Percentiles rank a stretch among this genome's conserved stretches.
Evolutionary conservation across 2,888 invertebrate genomes (phyloP).

Genomic region (Caprella mutica): DNA sequence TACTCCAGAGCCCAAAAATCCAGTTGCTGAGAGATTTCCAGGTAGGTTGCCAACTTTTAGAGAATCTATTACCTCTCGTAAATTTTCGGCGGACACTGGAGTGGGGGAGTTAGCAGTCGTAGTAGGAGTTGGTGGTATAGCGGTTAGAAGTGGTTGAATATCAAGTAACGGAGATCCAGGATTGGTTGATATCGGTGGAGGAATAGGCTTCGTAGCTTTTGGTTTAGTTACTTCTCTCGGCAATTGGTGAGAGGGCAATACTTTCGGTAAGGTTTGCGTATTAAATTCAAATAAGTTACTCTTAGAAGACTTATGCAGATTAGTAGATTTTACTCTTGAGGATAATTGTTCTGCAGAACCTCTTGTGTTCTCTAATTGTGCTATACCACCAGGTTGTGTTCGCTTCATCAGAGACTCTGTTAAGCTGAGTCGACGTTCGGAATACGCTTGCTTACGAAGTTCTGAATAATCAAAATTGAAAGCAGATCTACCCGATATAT

Average conservation of each 20-base stretch:
- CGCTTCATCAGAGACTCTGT: background rate
- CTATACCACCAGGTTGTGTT: background rate
- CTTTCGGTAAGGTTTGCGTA: constrained; percentile 1
- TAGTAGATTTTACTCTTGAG: background rate
- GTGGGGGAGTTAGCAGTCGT: constrained; percentile 20
- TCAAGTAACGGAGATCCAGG: background rate
- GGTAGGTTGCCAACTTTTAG: constrained; percentile 1
- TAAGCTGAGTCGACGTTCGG: background rate
- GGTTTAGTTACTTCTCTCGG: background rate
- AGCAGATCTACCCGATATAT: background rate
- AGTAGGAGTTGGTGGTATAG: constrained; percentile 35
- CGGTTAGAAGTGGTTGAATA: background rate
- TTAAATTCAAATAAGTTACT: too few relatives aligned
- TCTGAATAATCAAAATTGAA: background rate
- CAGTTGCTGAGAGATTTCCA: background rate
- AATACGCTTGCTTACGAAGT: background rate
- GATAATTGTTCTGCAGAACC: constrained; percentile 1
- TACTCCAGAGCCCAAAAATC: background rate
- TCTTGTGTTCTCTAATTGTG: background rate
- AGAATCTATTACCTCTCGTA: too few relatives aligned
- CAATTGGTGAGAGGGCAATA: background rate
- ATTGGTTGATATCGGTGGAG: background rate
- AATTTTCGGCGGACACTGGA: constrained; percentile 14
- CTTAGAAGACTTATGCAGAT: background rate
- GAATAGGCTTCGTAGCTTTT: background rate